phyloP scores from a whole-genome alignment of 2,797 vertebrate genomes.

The Melopsittacus undulatus region DNA sequence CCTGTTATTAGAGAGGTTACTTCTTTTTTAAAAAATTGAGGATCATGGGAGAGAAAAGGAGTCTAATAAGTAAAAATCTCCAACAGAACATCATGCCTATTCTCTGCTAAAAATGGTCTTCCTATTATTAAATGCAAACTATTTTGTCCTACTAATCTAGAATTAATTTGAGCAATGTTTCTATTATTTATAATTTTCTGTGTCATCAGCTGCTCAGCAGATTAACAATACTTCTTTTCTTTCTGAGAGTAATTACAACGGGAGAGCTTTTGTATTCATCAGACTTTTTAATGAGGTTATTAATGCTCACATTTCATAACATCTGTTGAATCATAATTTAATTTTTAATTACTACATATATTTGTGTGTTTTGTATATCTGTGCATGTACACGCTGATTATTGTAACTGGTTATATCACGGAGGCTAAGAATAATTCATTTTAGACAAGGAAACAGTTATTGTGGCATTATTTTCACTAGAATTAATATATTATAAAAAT shows the following conservation, averaged over 20 bases:
- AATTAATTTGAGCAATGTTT: constrained; percentile 64
- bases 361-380: constrained; percentile 26
- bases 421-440: neutral
- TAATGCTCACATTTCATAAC: constrained; percentile 59
- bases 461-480: neutral
- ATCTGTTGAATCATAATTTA: constrained; percentile 58
- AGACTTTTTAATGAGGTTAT: constrained; percentile 63
- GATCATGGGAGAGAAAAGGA: neutral
- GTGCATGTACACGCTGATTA: neutral
- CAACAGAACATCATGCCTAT: neutral
- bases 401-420: constrained; percentile 5
- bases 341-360: constrained; percentile 50
- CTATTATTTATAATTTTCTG: constrained; percentile 69
- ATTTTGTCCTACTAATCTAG: constrained; percentile 46
- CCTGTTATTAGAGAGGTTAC: neutral
- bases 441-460: neutral
- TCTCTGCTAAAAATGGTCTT: constrained; percentile 38
- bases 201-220: constrained; percentile 50
- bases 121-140: constrained; percentile 42
- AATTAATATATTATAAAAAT: neutral
- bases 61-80: constrained; percentile 14
- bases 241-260: constrained; percentile 48
- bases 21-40: neutral
- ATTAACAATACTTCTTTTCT: constrained; percentile 58
- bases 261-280: constrained; percentile 61